Conservation (phyloP, 2,113 vertebrate species). For the Gadus macrocephalus region DNA sequence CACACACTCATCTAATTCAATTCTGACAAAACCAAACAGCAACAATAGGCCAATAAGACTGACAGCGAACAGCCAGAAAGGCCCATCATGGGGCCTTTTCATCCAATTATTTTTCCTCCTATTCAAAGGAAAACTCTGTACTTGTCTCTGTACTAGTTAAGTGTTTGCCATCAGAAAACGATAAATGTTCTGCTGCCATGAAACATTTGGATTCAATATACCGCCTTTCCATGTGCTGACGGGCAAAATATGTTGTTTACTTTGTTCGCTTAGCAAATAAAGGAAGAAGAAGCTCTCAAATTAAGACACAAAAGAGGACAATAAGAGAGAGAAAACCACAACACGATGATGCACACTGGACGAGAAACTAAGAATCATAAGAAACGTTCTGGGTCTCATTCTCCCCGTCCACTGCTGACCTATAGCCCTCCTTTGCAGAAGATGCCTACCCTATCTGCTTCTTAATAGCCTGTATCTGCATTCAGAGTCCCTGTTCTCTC, state of each 20-base stretch:
- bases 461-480: too few relatives aligned
- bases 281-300: neutral
- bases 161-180: constrained; percentile 25
- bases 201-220: constrained; percentile 56
- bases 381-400: constrained; percentile 13
- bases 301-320: constrained; percentile 34
- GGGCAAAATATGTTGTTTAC: constrained; percentile 65
- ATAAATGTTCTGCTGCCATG: constrained; percentile 42
- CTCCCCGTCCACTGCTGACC: neutral
- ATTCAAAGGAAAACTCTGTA: constrained; percentile 43
- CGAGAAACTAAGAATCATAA: neutral
- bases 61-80: too few relatives aligned
- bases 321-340: constrained; percentile 44
- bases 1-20: too few relatives aligned
- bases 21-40: too few relatives aligned
- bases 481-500: too few relatives aligned
- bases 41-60: too few relatives aligned
- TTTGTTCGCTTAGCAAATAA: constrained; percentile 50
- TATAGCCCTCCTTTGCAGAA: too few relatives aligned
- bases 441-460: too few relatives aligned
- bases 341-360: too few relatives aligned
- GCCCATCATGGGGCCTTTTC: neutral
- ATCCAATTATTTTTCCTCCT: constrained; percentile 22
- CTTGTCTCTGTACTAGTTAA: constrained; percentile 34
- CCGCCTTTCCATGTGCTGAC: constrained; percentile 38